Percentiles rank a stretch among this genome's conserved stretches.
Evolutionary conservation across 2,888 invertebrate genomes (phyloP).

Genomic region (Sceliomorpha sp.): DNA sequence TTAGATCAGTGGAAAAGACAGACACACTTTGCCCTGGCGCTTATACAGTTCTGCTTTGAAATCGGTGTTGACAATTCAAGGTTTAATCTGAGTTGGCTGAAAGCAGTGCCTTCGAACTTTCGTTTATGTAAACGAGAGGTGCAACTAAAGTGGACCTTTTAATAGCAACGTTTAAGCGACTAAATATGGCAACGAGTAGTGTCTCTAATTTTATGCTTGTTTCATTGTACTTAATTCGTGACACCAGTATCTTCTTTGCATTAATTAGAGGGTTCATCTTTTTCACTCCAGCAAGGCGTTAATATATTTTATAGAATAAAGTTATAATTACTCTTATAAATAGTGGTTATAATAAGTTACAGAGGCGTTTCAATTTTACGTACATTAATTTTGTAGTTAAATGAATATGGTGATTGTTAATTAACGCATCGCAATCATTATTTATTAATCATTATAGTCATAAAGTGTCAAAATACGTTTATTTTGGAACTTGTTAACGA

Average conservation of each 20-base stretch:
- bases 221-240: conserved; percentile 21
- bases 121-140: conserved; percentile 50
- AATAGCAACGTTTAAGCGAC: conserved; percentile 37
- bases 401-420: too few species aligned
- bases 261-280: background rate
- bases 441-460: too few species aligned
- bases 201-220: conserved; percentile 32
- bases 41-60: conserved; percentile 55
- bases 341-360: too few species aligned
- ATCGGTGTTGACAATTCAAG: conserved; percentile 55
- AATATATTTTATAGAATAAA: too few species aligned
- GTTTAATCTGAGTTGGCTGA: conserved; percentile 54
- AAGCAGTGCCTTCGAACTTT: conserved; percentile 55
- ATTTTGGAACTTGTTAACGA: too few species aligned
- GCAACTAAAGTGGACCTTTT: conserved; percentile 49
- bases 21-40: conserved; percentile 52
- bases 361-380: too few species aligned
- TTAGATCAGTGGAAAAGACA: conserved; percentile 52
- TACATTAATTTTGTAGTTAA: too few species aligned
- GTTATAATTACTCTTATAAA: too few species aligned
- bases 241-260: background rate
- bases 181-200: conserved; percentile 29
- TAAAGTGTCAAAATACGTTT: too few species aligned
- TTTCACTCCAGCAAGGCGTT: background rate
- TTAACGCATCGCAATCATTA: too few species aligned